Conservation (phyloP, 92 coral and sea anemone species). For the Paragorgia papillata region DNA sequence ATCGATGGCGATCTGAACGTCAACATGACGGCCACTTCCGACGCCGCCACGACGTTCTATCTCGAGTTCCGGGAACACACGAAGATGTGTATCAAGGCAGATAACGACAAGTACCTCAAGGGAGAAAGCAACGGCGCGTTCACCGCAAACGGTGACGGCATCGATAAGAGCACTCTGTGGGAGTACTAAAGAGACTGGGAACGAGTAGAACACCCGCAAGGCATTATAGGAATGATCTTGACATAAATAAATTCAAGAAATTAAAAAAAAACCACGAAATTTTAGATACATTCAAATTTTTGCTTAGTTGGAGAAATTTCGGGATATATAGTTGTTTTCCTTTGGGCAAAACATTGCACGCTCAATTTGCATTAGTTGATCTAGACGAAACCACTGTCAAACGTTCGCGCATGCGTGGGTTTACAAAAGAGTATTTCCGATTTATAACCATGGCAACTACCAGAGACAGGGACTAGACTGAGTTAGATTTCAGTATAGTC, state of each 20-base stretch:
- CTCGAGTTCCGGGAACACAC: conserved; percentile 83
- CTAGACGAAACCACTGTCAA: no score
- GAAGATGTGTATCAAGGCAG: conserved; percentile 77
- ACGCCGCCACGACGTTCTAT: conserved; percentile 69
- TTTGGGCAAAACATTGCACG: no score
- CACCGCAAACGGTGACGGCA: conserved; percentile 64
- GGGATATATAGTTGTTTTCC: no score
- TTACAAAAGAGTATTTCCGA: no score
- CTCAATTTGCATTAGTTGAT: no score
- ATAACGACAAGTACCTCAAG: conserved; percentile 78
- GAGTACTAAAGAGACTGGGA: conserved; percentile 69
- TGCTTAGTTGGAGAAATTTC: no score
- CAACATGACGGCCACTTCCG: conserved; percentile 69
- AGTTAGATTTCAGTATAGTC: no score
- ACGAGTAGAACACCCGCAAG: conserved; percentile 3
- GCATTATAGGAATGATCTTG: not conserved
- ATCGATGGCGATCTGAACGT: conserved; percentile 66
- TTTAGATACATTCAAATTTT: no score
- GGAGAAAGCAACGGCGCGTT: conserved; percentile 90
- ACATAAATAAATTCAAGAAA: not conserved
- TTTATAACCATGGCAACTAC: no score
- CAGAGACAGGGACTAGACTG: no score
- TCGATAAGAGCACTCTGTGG: conserved; percentile 73
- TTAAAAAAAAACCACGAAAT: no score
- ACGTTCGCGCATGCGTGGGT: no score